Evolutionary conservation across 2,888 invertebrate genomes (phyloP), one percentile per base, ranked within the genome.

Genomic region (Caenorhabditis doughertyi): DNA sequence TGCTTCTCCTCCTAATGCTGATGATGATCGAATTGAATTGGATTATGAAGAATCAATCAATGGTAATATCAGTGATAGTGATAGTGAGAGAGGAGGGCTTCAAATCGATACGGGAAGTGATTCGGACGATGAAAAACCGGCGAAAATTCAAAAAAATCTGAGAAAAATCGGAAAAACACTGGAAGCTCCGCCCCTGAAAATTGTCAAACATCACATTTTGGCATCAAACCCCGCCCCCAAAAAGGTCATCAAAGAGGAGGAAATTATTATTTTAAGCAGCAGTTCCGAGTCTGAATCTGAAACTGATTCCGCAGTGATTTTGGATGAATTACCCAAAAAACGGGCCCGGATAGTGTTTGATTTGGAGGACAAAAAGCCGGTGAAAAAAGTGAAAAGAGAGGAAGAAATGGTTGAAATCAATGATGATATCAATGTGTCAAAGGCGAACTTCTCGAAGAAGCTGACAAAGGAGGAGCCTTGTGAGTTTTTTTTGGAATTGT

Each of bases 31-130:
- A 2, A 18, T 47, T 21, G 23, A 51, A 9, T 18, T 71, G 25
- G 70, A 71, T 25, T 71, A 71, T 9, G 71, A 71, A 5, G 71
- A 71, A 16, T 71, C 60, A 1, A 16, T 60, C 8, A n/a, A n/a
- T n/a, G n/a, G n/a, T n/a, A n/a, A n/a, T n/a, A n/a, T n/a, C n/a
- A n/a, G n/a, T n/a, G 60, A 42, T 0, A 27, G 42, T n/a, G 5
- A 9, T 13, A 9, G 11, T 2, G 39, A 21, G 1, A 18, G 16
- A 3, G 21, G 13, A 39, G 7, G 3, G 1, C 29, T 39, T 11
- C 11, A 9, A 39, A 58, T 58, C n/a, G 56, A 9, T 9, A 42
- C 42, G 7, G 25, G 16, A 42, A 42, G 25, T 23, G 42, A 47
- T 7, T 5, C 9, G 9, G 35, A 35, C 35, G 58, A 58, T 21